These are phyloP conservation scores for Apis mellifera DNA, from an alignment of 1,140 invertebrate genomes.

Conservation along the genomic window DNA sequence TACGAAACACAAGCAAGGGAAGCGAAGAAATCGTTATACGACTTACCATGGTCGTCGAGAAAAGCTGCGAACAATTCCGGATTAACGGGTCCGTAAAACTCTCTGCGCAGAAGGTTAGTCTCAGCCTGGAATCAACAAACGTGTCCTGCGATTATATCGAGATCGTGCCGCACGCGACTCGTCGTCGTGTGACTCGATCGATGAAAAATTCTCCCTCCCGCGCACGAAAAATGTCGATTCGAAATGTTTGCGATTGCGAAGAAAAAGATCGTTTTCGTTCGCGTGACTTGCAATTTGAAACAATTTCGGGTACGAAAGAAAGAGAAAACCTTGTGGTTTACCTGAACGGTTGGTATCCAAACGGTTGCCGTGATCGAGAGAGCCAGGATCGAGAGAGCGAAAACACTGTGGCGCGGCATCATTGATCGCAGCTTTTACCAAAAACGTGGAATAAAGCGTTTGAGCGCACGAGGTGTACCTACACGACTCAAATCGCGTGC, in stretches of 20 bases:
- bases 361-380: constrained; percentile 21
- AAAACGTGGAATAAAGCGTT: too few relatives aligned
- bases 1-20: too few relatives aligned
- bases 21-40: too few relatives aligned
- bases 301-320: background rate
- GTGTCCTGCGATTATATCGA: background rate
- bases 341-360: constrained; percentile 42
- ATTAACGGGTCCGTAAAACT: constrained; percentile 34
- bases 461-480: background rate
- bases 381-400: constrained; percentile 23
- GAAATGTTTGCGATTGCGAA: background rate
- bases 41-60: constrained; percentile 61
- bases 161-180: background rate
- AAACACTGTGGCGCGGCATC: constrained; percentile 11
- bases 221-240: background rate
- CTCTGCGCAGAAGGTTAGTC: constrained; percentile 25
- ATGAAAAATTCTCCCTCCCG: background rate
- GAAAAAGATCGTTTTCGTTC: background rate
- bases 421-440: background rate
- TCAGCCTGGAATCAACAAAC: constrained; percentile 43
- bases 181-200: background rate
- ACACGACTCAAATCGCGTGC: constrained; percentile 53
- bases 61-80: constrained; percentile 45
- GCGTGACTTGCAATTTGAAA: background rate
- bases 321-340: constrained; percentile 15